A percentile compares a stretch with the other conserved stretches of the same genome.
Conservation (phyloP, 1,140 invertebrate genomes). For the Diorhabda sublineata region DNA sequence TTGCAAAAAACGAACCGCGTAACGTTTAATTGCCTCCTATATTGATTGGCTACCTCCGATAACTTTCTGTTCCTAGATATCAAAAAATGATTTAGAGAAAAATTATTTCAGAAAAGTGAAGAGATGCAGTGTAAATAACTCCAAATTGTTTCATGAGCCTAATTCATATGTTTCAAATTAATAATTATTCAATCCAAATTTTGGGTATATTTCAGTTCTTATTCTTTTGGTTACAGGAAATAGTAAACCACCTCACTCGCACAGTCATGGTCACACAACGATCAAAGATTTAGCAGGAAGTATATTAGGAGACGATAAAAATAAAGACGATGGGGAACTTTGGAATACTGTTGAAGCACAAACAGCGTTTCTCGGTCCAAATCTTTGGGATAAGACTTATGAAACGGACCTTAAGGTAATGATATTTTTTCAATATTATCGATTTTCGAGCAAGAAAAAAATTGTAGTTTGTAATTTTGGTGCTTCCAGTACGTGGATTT, state of each 20-base stretch:
- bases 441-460: not conserved
- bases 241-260: conserved; percentile 46
- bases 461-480: not conserved
- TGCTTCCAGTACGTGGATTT: conserved; percentile 87
- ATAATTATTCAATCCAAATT: no score
- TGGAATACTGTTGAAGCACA: conserved; percentile 83
- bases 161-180: no score
- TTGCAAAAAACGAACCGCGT: no score
- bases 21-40: no score
- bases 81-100: no score
- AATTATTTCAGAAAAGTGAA: no score
- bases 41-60: no score
- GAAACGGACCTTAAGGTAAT: conserved; percentile 92
- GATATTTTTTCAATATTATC: not conserved
- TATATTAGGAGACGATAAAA: conserved; percentile 60
- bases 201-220: not conserved
- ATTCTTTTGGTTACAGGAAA: conserved; percentile 41
- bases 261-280: conserved; percentile 44
- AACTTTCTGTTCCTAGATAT: no score
- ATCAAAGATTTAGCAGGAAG: conserved; percentile 45
- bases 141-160: no score
- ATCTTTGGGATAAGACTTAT: conserved; percentile 91
- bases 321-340: conserved; percentile 78
- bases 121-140: no score
- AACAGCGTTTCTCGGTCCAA: conserved; percentile 89